Percentiles rank a stretch among this genome's conserved stretches.
phyloP scores from a whole-genome alignment of 2,888 invertebrate genomes.

The Sepioteuthis lessoniana region DNA sequence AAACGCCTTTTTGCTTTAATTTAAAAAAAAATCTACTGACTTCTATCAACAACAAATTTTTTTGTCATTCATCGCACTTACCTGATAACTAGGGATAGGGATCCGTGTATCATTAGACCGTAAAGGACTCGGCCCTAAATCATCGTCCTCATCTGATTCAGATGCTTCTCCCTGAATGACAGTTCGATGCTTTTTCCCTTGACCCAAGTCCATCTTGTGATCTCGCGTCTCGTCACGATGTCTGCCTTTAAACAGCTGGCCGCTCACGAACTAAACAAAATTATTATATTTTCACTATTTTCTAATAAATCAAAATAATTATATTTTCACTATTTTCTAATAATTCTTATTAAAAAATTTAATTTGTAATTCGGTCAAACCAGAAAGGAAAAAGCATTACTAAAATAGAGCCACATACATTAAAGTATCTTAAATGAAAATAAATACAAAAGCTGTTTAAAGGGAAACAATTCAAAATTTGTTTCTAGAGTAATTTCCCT shows the following conservation, averaged over 20 bases:
- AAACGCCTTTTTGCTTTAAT: no score
- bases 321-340: not conserved
- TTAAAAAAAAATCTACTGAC: not conserved
- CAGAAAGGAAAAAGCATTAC: no score
- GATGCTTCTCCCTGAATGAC: constrained; percentile 67
- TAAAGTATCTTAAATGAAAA: no score
- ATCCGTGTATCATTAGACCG: not conserved
- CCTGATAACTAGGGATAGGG: constrained; percentile 36
- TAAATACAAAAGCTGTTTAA: no score
- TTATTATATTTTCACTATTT: not conserved
- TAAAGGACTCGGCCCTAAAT: not conserved
- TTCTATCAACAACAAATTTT: not conserved
- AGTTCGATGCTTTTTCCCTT: not conserved
- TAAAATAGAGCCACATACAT: no score
- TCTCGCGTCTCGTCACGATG: not conserved
- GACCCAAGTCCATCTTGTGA: not conserved
- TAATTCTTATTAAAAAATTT: no score
- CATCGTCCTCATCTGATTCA: constrained; percentile 67
- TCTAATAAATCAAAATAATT: not conserved
- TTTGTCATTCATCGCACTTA: not conserved
- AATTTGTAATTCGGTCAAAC: no score
- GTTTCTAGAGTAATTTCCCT: no score
- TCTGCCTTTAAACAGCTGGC: not conserved
- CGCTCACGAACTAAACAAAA: not conserved
- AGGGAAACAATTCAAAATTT: no score